Conservation (phyloP, 2,113 vertebrate genomes). For the Conger conger region DNA sequence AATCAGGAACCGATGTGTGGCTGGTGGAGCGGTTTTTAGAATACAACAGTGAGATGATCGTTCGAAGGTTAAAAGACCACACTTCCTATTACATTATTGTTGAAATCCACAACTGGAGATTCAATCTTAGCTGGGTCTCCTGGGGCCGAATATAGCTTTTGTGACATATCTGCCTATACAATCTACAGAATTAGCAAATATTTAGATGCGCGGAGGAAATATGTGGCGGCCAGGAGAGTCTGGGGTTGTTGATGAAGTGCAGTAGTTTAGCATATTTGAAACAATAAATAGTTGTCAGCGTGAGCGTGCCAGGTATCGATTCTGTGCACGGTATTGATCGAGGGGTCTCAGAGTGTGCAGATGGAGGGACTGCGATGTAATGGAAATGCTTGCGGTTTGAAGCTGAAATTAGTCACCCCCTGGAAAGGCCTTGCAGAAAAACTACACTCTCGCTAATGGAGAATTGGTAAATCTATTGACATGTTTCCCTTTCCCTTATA, state of each 20-base stretch:
- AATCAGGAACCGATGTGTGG: neutral
- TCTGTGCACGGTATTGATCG: slow-evolving; percentile 38
- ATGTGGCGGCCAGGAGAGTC: neutral
- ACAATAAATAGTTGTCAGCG: slow-evolving; percentile 43
- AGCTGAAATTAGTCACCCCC: slow-evolving; percentile 32
- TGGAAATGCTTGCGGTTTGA: slow-evolving; percentile 36
- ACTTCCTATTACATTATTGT: neutral
- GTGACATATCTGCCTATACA: neutral
- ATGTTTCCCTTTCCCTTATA: slow-evolving; percentile 23
- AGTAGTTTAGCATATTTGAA: slow-evolving; percentile 43
- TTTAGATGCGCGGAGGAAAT: slow-evolving; percentile 10
- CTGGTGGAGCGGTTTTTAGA: neutral
- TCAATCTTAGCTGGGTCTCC: neutral
- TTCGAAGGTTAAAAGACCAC: neutral
- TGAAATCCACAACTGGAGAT: neutral
- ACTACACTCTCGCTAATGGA: slow-evolving; percentile 32
- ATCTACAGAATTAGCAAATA: slow-evolving; percentile 4
- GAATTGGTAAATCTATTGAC: slow-evolving; percentile 38
- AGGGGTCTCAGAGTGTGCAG: slow-evolving; percentile 29
- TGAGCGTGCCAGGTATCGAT: slow-evolving; percentile 45
- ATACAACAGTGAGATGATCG: slow-evolving; percentile 12
- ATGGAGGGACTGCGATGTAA: slow-evolving; percentile 35
- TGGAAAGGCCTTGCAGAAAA: slow-evolving; percentile 38
- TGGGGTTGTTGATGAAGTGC: slow-evolving; percentile 32
- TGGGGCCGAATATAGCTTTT: neutral